These are phyloP conservation scores for Artemia franciscana DNA, from an alignment of 1,140 invertebrate genomes.

Conservation along the genomic window DNA sequence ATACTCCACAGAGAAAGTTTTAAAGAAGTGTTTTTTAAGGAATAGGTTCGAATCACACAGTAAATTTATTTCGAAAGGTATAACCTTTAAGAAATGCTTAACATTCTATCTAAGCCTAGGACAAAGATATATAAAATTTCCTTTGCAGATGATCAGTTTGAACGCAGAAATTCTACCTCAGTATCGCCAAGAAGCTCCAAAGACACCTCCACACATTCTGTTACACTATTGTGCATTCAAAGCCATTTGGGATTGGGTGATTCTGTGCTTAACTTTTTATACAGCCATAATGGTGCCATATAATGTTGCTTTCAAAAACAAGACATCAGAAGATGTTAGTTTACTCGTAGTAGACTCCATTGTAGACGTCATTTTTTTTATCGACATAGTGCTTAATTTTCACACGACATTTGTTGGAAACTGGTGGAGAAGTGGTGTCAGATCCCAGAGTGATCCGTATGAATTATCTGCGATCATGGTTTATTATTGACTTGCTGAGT, in stretches of 20 bases:
- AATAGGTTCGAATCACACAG: too few species aligned
- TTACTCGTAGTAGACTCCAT: slow-evolving; percentile 92
- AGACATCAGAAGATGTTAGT: slow-evolving; percentile 93
- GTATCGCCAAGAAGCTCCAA: slow-evolving; percentile 97
- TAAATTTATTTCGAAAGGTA: too few species aligned
- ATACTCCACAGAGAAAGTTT: too few species aligned
- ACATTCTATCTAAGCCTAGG: too few species aligned
- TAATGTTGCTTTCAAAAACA: slow-evolving; percentile 99
- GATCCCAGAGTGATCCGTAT: slow-evolving; percentile 91
- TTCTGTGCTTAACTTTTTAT: slow-evolving; percentile 97
- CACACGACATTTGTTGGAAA: slow-evolving; percentile 98
- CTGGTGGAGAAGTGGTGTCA: slow-evolving; percentile 89
- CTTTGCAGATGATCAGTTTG: slow-evolving; percentile 73
- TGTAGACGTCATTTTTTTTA: slow-evolving; percentile 99
- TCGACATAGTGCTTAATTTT: slow-evolving; percentile 99
- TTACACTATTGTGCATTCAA: slow-evolving; percentile 91
- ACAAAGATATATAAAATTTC: too few species aligned
- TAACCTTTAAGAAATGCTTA: too few species aligned
- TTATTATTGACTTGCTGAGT: slow-evolving; percentile 93
- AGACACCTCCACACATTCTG: slow-evolving; percentile 91
- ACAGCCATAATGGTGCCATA: slow-evolving; percentile 99
- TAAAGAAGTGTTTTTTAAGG: too few species aligned
- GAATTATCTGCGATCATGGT: slow-evolving; percentile 99
- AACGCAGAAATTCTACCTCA: slow-evolving; percentile 93
- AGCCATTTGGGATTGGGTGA: slow-evolving; percentile 99